Evolutionary conservation across 2,888 invertebrate species (phyloP), one percentile per base, ranked within the genome.

Genomic region (Altica lythri): DNA sequence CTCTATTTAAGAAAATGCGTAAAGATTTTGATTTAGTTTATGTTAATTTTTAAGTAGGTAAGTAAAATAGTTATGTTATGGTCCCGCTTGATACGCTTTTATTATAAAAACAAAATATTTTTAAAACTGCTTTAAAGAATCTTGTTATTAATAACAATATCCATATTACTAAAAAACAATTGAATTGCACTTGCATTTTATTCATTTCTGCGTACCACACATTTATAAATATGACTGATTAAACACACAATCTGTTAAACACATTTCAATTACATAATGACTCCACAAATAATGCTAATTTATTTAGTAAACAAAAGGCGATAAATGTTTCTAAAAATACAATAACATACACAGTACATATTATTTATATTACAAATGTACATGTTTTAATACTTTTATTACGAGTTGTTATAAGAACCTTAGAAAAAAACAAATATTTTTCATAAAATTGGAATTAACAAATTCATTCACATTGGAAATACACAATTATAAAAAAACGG

Each of bases 391-490:
- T 49, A 42, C 12, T 27, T 6, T 19, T 27, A n/a, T n/a, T n/a
- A 12, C n/a, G 29, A 45, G 45, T 29, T 44, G 14, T 14, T 14
- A n/a, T 37, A 43, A 12, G 49, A 48, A 42, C 46, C 40, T 19
- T 38, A 61, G 62, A 56, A 62, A 42, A 49, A 53, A 57, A 55
- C 37, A 22, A 16, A 9, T n/a, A 10, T 30, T 4, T 9, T 12
- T 14, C 10, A 16, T 14, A 35, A 35, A 10, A 29, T 2, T 10
- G n/a, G 9, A 29, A 29, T 29, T 29, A 29, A 29, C 9, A n/a
- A 29, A 9, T 29, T n/a, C 29, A 29, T 29, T n/a, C 8, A 9
- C 10, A 29, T 3, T 29, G 10, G 10, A 29, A 29, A 29, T n/a
- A 6, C 8, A 8, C 8, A 25, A n/a, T n/a, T n/a, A n/a, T n/a